Evolutionary conservation across 2,797 vertebrate genomes (phyloP).

Genomic region (Ptychadena robeensis): DNA sequence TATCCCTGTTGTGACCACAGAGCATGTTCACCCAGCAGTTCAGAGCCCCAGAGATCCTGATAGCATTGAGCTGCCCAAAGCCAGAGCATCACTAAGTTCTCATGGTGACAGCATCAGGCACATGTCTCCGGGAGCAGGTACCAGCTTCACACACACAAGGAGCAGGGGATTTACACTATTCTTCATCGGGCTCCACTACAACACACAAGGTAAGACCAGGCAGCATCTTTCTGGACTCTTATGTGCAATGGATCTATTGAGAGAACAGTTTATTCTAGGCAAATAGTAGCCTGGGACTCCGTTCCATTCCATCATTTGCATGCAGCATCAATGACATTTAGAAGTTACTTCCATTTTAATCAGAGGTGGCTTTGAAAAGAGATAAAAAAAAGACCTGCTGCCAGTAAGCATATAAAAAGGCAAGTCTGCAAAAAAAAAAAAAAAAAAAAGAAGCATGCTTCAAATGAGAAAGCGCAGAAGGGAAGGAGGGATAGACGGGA

Average conservation of each 20-base stretch:
- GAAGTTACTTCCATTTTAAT: constrained; percentile 60
- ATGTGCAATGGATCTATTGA: constrained; percentile 36
- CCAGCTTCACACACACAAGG: constrained; percentile 50
- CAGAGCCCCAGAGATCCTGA: constrained; percentile 56
- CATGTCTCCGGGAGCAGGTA: constrained; percentile 57
- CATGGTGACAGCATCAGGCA: constrained; percentile 62
- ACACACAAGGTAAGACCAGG: constrained; percentile 48
- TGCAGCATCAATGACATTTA: constrained; percentile 60
- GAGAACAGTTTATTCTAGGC: constrained; percentile 33
- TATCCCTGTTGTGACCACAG: constrained; percentile 38
- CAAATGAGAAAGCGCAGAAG: constrained; percentile 42
- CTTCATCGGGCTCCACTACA: constrained; percentile 14
- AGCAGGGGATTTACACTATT: constrained; percentile 65
- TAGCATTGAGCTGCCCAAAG: constrained; percentile 59
- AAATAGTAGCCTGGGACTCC: constrained; percentile 23
- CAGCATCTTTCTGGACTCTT: constrained; percentile 5
- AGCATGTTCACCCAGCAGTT: constrained; percentile 61
- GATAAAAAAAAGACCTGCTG: constrained; percentile 52
- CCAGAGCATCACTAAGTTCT: constrained; percentile 68
- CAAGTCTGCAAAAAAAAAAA: constrained; percentile 64
- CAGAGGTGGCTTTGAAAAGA: constrained; percentile 50
- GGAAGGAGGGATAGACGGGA: constrained; percentile 54
- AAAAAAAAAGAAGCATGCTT: constrained; percentile 53
- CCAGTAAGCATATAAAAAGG: constrained; percentile 54
- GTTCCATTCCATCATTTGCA: constrained; percentile 43